These are phyloP conservation scores for Nematostella vectensis DNA, from an alignment of 92 coral and sea anemone genomes.

Conservation along the genomic window DNA sequence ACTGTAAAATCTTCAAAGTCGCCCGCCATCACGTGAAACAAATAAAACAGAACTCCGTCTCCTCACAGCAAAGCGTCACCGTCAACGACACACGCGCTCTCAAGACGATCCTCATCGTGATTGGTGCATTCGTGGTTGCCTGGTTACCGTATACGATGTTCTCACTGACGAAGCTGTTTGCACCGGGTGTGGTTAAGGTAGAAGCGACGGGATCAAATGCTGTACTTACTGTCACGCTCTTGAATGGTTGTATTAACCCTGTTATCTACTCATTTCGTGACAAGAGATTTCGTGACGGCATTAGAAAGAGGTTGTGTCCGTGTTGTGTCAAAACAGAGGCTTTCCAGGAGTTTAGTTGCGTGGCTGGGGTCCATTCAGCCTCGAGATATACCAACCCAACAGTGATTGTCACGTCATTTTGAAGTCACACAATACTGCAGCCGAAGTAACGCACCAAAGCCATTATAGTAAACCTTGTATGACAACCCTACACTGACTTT, in stretches of 20 bases:
- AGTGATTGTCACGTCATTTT: too few relatives aligned
- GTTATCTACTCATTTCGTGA: constrained; percentile 59
- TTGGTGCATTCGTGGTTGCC: constrained; percentile 67
- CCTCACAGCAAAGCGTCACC: constrained; percentile 6
- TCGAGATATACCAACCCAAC: too few relatives aligned
- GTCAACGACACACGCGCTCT: constrained; percentile 26
- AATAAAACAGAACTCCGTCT: constrained; percentile 50
- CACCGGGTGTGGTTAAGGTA: constrained; percentile 40
- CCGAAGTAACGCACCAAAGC: too few relatives aligned
- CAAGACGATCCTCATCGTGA: constrained; percentile 54
- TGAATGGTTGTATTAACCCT: constrained; percentile 74
- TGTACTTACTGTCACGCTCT: constrained; percentile 48
- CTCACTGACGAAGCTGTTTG: constrained; percentile 38
- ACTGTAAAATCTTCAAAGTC: constrained; percentile 44
- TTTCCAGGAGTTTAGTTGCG: constrained; percentile 18
- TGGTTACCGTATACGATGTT: constrained; percentile 76
- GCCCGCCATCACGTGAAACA: constrained; percentile 53
- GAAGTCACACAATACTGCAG: too few relatives aligned
- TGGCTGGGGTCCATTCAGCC: background rate
- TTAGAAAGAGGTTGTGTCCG: constrained; percentile 30
- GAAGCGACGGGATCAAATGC: constrained; percentile 36
- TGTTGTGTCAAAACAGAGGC: constrained; percentile 1
- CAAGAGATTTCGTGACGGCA: constrained; percentile 56
- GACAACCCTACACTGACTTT: too few relatives aligned
- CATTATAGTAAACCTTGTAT: too few relatives aligned